Evolutionary conservation across 2,113 vertebrate species (phyloP).

Genomic region (Phyllostomus hastatus): DNA sequence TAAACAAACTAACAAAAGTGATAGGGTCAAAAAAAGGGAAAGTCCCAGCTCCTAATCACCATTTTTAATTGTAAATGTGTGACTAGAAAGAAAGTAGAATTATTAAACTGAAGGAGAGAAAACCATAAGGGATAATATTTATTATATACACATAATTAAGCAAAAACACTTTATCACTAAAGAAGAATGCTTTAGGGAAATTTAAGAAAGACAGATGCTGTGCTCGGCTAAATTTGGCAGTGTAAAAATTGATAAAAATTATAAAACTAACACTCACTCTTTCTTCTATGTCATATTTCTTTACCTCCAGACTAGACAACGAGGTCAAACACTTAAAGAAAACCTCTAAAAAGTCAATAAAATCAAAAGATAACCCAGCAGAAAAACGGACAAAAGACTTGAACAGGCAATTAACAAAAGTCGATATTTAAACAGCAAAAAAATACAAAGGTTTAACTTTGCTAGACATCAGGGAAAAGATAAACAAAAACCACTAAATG

Average conservation of each 20-base stretch:
- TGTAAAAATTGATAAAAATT: not conserved
- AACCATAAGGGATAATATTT: not conserved
- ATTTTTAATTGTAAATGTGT: not conserved
- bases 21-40: not conserved
- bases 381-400: too few relatives aligned
- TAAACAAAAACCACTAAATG: not conserved
- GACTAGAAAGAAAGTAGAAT: not conserved
- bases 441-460: not conserved
- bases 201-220: not conserved
- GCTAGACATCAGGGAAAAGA: not conserved
- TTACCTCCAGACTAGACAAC: not conserved
- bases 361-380: not conserved
- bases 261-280: not conserved
- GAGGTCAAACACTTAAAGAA: not conserved
- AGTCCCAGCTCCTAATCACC: not conserved
- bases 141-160: not conserved
- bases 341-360: not conserved
- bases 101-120: not conserved
- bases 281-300: not conserved
- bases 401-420: not conserved
- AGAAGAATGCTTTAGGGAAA: not conserved
- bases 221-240: not conserved
- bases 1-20: not conserved
- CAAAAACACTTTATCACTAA: not conserved
- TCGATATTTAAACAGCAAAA: not conserved